phyloP scores from a whole-genome alignment of 2,888 invertebrate genomes.

The Cosmia pyralina region DNA sequence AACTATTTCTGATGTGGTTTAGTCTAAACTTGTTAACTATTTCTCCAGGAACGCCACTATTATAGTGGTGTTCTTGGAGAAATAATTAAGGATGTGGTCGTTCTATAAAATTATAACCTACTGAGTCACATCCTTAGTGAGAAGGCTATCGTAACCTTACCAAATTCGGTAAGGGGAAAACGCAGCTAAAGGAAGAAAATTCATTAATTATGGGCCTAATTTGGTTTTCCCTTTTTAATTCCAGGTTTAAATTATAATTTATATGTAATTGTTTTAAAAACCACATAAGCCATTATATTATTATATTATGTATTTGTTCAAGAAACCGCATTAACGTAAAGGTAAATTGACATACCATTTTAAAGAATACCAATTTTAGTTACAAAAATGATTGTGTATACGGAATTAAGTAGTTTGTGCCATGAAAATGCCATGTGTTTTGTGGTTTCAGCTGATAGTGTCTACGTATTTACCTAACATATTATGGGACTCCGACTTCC shows the following conservation, averaged over 20 bases:
- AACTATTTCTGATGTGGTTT: no score
- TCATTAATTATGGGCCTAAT: background rate
- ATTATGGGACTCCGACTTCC: background rate
- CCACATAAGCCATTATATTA: background rate
- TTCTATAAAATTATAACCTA: background rate
- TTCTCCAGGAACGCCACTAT: conserved; percentile 1
- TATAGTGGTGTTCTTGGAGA: no score
- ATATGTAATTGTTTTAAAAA: background rate
- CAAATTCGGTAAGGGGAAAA: conserved; percentile 6
- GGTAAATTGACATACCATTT: background rate
- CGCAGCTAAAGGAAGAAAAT: background rate
- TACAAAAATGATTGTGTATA: background rate
- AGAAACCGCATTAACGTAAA: background rate
- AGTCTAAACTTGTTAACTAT: no score
- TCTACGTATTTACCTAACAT: background rate
- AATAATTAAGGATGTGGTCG: background rate
- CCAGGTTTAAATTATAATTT: no score
- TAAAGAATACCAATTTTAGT: background rate
- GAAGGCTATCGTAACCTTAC: conserved; percentile 3
- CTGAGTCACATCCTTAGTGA: background rate
- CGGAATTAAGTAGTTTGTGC: background rate
- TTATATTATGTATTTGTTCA: background rate
- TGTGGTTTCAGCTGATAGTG: conserved; percentile 6
- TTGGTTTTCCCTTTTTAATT: conserved; percentile 4
- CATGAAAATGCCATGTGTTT: background rate